A percentile compares a stretch with the other conserved stretches of the same genome.
Evolutionary conservation across 2,888 invertebrate species (phyloP).

Genomic region (Drosophila buzzatii): DNA sequence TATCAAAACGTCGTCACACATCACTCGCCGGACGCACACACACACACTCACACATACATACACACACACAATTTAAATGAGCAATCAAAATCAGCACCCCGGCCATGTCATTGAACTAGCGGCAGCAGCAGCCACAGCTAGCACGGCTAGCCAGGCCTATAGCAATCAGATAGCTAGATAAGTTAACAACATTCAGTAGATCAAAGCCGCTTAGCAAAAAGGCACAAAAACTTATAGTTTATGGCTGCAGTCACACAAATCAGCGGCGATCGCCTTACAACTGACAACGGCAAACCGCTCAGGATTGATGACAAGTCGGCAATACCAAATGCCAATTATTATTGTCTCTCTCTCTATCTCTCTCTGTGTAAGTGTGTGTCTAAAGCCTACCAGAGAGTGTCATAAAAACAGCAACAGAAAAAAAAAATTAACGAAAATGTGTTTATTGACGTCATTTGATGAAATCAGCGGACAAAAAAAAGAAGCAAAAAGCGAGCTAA

Average conservation of each 20-base stretch:
- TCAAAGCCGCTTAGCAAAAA: constrained; percentile 71
- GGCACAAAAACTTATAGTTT: constrained; percentile 65
- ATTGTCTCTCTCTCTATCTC: constrained; percentile 12
- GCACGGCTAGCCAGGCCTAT: constrained; percentile 6
- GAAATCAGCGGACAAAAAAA: constrained; percentile 42
- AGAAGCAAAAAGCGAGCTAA: constrained; percentile 33
- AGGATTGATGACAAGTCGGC: constrained; percentile 75
- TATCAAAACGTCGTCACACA: constrained; percentile 55
- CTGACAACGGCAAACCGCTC: constrained; percentile 51
- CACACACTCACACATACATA: not conserved
- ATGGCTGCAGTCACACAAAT: constrained; percentile 57
- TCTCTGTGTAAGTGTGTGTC: constrained; percentile 12
- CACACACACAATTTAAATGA: constrained; percentile 68
- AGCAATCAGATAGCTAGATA: constrained; percentile 29
- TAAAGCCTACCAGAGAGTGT: constrained; percentile 58
- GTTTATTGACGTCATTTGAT: constrained; percentile 76
- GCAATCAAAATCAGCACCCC: constrained; percentile 76
- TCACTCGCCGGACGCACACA: constrained; percentile 21
- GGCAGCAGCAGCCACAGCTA: not conserved
- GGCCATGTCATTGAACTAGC: constrained; percentile 70
- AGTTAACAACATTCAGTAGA: constrained; percentile 39
- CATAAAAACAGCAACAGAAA: constrained; percentile 51
- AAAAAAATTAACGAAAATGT: constrained; percentile 60
- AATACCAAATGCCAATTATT: constrained; percentile 72
- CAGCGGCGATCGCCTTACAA: constrained; percentile 55